Evolutionary conservation across 2,888 invertebrate genomes (phyloP).

Genomic region (Lasioglossum villosulum): DNA sequence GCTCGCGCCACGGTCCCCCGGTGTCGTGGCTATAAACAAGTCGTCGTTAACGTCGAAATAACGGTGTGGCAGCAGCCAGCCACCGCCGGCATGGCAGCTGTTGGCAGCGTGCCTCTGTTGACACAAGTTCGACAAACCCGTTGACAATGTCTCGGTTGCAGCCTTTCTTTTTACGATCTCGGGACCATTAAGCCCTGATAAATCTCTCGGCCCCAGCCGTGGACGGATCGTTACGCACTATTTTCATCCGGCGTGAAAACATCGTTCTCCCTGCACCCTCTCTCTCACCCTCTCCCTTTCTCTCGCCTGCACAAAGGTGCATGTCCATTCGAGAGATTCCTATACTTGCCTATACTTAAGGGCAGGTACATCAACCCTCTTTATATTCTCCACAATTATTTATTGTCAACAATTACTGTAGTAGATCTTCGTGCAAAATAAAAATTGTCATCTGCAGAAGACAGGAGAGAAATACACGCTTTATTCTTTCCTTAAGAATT

Average conservation of each 20-base stretch:
- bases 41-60: constrained; percentile 82
- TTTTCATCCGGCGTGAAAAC: constrained; percentile 74
- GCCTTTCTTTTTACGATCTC: constrained; percentile 78
- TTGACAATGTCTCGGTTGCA: constrained; percentile 81
- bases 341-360: not conserved
- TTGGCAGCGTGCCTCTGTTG: constrained; percentile 81
- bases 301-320: not conserved
- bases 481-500: too few relatives aligned
- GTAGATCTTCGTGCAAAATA: too few relatives aligned
- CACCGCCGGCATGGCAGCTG: constrained; percentile 79
- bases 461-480: too few relatives aligned
- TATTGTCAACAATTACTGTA: too few relatives aligned
- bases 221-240: constrained; percentile 57
- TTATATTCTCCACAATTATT: too few relatives aligned
- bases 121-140: constrained; percentile 83
- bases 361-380: not conserved
- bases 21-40: constrained; percentile 78
- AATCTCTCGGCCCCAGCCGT: constrained; percentile 66
- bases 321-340: not conserved
- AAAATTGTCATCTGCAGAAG: too few relatives aligned
- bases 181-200: constrained; percentile 81
- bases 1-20: constrained; percentile 21
- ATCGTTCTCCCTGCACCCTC: constrained; percentile 45
- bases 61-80: constrained; percentile 70
- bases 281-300: not conserved